phyloP scores from a whole-genome alignment of 1,140 invertebrate species.

The Panagrolaimus sp. region DNA sequence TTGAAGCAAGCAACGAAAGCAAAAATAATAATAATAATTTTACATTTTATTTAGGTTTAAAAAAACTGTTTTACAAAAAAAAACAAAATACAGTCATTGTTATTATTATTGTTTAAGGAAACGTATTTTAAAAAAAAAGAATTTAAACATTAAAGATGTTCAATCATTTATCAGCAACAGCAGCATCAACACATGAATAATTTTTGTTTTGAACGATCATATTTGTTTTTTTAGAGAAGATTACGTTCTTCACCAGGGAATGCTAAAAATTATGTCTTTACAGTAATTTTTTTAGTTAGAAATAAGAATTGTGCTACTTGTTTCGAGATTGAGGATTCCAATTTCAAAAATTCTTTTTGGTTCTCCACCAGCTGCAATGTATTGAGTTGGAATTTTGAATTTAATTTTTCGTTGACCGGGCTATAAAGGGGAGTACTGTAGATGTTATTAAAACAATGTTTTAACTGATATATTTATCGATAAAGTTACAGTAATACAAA shows the following conservation, averaged over 20 bases:
- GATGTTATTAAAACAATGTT: too few species aligned
- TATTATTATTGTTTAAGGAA: too few species aligned
- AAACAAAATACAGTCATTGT: neutral
- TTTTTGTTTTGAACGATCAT: too few species aligned
- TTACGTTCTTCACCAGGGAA: conserved; percentile 2
- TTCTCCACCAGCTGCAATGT: conserved; percentile 40
- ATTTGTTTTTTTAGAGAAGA: neutral
- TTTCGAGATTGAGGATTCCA: conserved; percentile 47
- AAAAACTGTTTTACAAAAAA: neutral
- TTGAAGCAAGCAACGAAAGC: neutral
- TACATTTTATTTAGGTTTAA: neutral
- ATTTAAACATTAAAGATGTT: too few species aligned
- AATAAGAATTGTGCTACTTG: neutral
- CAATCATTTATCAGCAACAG: too few species aligned
- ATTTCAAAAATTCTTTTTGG: conserved; percentile 46
- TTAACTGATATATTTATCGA: too few species aligned
- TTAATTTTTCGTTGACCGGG: conserved; percentile 50
- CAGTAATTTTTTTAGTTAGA: too few species aligned
- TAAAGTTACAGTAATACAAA: too few species aligned
- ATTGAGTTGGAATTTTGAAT: conserved; percentile 46
- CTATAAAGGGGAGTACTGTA: conserved; percentile 20
- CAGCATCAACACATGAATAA: neutral
- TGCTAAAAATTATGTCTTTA: neutral
- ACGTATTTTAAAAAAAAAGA: too few species aligned
- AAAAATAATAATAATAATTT: neutral